Conservation (phyloP, 2,888 invertebrate genomes). For the Ceraclea dissimilis region DNA sequence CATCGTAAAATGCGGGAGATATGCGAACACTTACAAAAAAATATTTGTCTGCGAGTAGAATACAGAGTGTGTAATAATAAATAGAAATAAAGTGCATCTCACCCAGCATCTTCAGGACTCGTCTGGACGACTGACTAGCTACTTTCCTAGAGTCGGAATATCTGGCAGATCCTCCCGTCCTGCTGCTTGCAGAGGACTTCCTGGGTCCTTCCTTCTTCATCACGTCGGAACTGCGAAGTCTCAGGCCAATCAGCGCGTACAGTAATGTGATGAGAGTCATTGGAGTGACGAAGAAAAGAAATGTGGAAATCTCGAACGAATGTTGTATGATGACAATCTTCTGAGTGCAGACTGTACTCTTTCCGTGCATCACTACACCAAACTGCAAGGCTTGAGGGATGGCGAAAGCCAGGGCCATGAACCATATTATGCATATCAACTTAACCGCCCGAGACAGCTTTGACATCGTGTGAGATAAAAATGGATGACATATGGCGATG, state of each 20-base stretch:
- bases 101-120: slow-evolving; percentile 73
- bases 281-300: slow-evolving; percentile 67
- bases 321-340: slow-evolving; percentile 48
- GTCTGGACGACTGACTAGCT: slow-evolving; percentile 52
- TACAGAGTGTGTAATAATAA: too few species aligned
- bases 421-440: slow-evolving; percentile 75
- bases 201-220: slow-evolving; percentile 35
- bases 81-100: slow-evolving; percentile 36
- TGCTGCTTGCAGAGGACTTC: not conserved
- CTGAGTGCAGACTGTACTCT: slow-evolving; percentile 44
- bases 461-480: slow-evolving; percentile 73
- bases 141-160: slow-evolving; percentile 10
- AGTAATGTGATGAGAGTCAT: slow-evolving; percentile 68
- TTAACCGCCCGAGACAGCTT: slow-evolving; percentile 79
- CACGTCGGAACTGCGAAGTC: slow-evolving; percentile 47
- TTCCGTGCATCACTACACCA: slow-evolving; percentile 38
- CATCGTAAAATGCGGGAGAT: too few species aligned
- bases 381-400: slow-evolving; percentile 58
- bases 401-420: slow-evolving; percentile 64
- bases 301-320: slow-evolving; percentile 63
- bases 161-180: slow-evolving; percentile 24
- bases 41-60: too few species aligned
- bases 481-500: slow-evolving; percentile 56
- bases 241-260: slow-evolving; percentile 58
- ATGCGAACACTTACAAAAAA: too few species aligned